These are phyloP conservation scores for Xiphydria camelus DNA, from an alignment of 2,888 invertebrate species.

Conservation along the genomic window DNA sequence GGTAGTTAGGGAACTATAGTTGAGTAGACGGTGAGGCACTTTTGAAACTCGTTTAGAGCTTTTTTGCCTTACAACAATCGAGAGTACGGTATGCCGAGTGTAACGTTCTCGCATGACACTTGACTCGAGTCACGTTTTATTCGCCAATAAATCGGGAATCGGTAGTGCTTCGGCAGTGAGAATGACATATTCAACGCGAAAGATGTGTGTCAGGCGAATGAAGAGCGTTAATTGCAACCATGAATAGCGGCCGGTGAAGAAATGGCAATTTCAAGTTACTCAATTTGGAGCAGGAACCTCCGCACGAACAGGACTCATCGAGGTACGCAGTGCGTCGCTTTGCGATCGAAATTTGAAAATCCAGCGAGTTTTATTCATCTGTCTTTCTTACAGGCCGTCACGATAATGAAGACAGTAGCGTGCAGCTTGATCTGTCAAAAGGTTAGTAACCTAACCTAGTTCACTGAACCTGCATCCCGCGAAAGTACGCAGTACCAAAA, in stretches of 20 bases:
- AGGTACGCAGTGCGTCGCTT: slow-evolving; percentile 45
- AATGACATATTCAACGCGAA: slow-evolving; percentile 35
- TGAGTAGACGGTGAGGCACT: no score
- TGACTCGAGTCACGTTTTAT: slow-evolving; percentile 31
- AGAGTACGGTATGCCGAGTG: slow-evolving; percentile 9
- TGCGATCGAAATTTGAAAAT: slow-evolving; percentile 15
- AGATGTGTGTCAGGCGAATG: slow-evolving; percentile 35
- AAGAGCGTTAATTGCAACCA: slow-evolving; percentile 41
- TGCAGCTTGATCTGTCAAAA: slow-evolving; percentile 61
- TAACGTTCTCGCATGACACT: slow-evolving; percentile 33
- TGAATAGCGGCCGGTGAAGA: slow-evolving; percentile 44
- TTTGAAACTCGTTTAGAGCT: slow-evolving; percentile 8
- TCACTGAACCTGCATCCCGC: background rate
- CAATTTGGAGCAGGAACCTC: slow-evolving; percentile 59
- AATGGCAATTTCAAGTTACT: slow-evolving; percentile 64
- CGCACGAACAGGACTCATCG: slow-evolving; percentile 58
- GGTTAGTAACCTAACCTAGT: slow-evolving; percentile 56
- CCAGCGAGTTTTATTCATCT: slow-evolving; percentile 13
- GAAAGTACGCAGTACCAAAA: background rate
- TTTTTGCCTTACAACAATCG: slow-evolving; percentile 14
- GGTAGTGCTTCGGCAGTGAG: slow-evolving; percentile 36
- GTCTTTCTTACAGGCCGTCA: slow-evolving; percentile 47
- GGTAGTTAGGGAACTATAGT: no score
- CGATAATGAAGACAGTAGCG: slow-evolving; percentile 66
- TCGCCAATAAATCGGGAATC: slow-evolving; percentile 35